Conservation (phyloP, 2,797 vertebrate species). For the Holocentrus rufus region DNA sequence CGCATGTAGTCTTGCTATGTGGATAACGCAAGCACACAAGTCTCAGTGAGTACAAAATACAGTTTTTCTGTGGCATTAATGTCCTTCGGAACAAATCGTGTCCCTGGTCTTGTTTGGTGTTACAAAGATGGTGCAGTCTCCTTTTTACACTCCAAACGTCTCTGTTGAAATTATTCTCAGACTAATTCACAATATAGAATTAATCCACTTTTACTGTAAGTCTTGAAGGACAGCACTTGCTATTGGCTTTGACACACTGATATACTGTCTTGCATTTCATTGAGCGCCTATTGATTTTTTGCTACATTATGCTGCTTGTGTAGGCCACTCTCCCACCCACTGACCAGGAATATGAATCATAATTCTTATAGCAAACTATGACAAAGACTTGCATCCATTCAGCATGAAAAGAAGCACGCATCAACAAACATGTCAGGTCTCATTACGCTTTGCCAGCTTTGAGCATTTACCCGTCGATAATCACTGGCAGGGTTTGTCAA, state of each 20-base stretch:
- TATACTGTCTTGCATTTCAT: conserved; percentile 40
- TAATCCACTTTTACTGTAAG: conserved; percentile 14
- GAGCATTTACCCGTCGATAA: conserved; percentile 24
- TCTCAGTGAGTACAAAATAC: too few relatives aligned
- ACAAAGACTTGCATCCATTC: conserved; percentile 57
- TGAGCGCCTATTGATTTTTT: conserved; percentile 35
- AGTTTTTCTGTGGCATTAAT: too few relatives aligned
- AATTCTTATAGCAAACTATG: conserved; percentile 57
- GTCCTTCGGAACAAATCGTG: too few relatives aligned
- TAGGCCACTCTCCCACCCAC: conserved; percentile 43
- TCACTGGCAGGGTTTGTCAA: conserved; percentile 25
- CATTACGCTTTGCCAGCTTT: conserved; percentile 35
- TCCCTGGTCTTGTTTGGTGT: neutral
- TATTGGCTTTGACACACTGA: conserved; percentile 53
- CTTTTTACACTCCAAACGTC: too few relatives aligned
- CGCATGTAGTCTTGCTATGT: too few relatives aligned
- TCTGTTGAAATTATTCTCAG: conserved; percentile 10
- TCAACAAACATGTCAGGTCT: conserved; percentile 49
- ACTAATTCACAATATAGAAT: conserved; percentile 23
- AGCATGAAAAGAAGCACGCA: conserved; percentile 34
- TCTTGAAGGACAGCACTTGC: conserved; percentile 29
- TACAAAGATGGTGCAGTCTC: conserved; percentile 7
- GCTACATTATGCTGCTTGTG: conserved; percentile 27
- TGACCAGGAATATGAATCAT: conserved; percentile 56
- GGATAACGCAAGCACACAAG: too few relatives aligned